Percentiles rank a stretch among this genome's conserved stretches.
Conservation (phyloP, 2,797 vertebrate species). For the Enteromius treurensis region DNA sequence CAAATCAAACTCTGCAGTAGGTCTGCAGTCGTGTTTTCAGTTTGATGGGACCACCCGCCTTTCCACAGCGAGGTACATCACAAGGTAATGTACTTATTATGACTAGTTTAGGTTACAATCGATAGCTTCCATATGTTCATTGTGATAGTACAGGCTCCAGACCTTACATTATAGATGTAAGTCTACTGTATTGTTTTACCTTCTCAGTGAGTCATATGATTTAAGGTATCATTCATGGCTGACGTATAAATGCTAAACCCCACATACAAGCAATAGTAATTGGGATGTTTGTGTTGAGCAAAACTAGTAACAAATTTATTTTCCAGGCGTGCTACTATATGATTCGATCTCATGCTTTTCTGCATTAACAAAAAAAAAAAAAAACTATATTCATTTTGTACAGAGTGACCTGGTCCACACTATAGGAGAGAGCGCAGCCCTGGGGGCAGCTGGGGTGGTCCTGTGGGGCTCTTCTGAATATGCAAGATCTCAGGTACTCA, state of each 20-base stretch:
- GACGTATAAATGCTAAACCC: neutral
- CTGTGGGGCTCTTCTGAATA: constrained; percentile 89
- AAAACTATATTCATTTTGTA: constrained; percentile 31
- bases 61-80: constrained; percentile 37
- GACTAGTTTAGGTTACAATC: constrained; percentile 25
- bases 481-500: constrained; percentile 72
- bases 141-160: constrained; percentile 10
- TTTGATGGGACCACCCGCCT: constrained; percentile 41
- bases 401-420: constrained; percentile 89
- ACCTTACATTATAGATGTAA: neutral
- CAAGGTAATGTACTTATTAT: constrained; percentile 35
- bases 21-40: constrained; percentile 38
- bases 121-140: constrained; percentile 44
- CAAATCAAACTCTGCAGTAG: constrained; percentile 30
- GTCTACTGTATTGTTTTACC: neutral
- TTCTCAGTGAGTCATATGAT: neutral
- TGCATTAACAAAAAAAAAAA: neutral
- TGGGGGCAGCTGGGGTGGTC: constrained; percentile 84
- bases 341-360: neutral
- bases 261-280: neutral
- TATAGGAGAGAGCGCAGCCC: constrained; percentile 84
- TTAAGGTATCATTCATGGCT: neutral
- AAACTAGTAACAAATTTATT: neutral
- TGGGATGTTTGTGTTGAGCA: neutral
- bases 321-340: neutral